Evolutionary conservation across 2,797 vertebrate genomes (phyloP).

Genomic region (Esox masquinongy): DNA sequence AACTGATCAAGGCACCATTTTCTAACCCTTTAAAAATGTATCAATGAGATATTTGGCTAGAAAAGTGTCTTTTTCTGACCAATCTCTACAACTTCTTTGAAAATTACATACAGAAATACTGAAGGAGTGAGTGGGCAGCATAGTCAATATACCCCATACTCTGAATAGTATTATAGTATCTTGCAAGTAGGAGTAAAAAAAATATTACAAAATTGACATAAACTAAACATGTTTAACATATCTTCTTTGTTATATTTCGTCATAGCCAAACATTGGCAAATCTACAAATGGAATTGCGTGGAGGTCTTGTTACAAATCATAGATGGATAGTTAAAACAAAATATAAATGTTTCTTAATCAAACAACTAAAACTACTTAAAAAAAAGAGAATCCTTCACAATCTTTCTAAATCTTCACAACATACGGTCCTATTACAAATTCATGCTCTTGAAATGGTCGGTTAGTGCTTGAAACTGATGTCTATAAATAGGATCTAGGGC

Average conservation of each 20-base stretch:
- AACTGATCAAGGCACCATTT: too few relatives aligned
- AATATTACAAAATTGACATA: not conserved
- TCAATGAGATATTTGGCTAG: too few relatives aligned
- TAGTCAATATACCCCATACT: too few relatives aligned
- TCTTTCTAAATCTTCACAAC: not conserved
- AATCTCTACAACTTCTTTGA: too few relatives aligned
- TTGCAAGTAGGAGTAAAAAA: not conserved
- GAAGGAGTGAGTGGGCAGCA: too few relatives aligned
- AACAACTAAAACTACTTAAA: not conserved
- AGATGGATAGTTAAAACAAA: not conserved
- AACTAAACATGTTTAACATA: not conserved
- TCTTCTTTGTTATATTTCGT: not conserved
- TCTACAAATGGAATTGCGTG: not conserved
- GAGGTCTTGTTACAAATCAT: not conserved
- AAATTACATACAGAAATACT: too few relatives aligned
- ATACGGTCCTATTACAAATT: not conserved
- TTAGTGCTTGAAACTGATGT: not conserved
- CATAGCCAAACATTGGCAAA: not conserved
- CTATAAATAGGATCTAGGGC: not conserved
- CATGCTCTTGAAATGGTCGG: not conserved
- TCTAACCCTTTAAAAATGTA: too few relatives aligned
- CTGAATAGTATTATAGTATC: too few relatives aligned
- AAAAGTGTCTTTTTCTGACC: too few relatives aligned
- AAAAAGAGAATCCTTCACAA: not conserved
- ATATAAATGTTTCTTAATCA: constrained; percentile 1